phyloP scores from a whole-genome alignment of 1,140 invertebrate species.

The Brachionus sp. region DNA sequence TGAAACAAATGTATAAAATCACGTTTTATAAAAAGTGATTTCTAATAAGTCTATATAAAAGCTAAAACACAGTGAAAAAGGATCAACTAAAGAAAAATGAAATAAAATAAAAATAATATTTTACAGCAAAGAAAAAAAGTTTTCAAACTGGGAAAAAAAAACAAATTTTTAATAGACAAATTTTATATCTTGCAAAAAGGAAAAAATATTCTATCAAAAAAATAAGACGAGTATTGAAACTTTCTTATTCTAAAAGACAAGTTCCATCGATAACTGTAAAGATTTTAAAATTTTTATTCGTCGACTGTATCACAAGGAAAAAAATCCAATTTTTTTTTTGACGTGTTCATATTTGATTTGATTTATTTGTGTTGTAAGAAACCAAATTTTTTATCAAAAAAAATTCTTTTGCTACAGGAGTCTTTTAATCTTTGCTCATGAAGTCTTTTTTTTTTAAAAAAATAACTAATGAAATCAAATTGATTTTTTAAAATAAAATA shows the following conservation, averaged over 20 bases:
- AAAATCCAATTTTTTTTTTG: neutral
- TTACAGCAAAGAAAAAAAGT: neutral
- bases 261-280: neutral
- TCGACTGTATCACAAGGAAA: neutral
- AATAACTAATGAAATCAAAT: neutral
- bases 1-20: neutral
- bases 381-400: neutral
- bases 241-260: neutral
- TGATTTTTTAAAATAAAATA: neutral
- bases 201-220: neutral
- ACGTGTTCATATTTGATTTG: neutral
- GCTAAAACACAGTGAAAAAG: neutral
- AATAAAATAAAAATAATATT: neutral
- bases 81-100: neutral
- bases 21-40: neutral
- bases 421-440: neutral
- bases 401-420: neutral
- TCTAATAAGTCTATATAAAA: neutral
- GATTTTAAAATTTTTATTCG: neutral
- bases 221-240: neutral
- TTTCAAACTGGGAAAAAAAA: neutral
- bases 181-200: neutral
- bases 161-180: neutral
- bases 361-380: neutral
- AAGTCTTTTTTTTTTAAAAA: neutral